Evolutionary conservation across 2,113 vertebrate species (phyloP).

Genomic region (Bos taurus): ARS-UCD2.0 NC_037334.1:97454001-97454500

Average conservation of each 20-base stretch:
- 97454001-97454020: not conserved
- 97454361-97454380: not conserved
- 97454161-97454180: not conserved
- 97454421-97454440: not conserved
- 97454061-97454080: not conserved
- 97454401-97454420: not conserved
- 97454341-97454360: not conserved
- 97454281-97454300: not conserved
- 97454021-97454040: not conserved
- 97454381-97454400: not conserved
- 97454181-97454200: not conserved
- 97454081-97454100: not conserved
- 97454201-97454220: not conserved
- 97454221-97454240: not conserved
- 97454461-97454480: not conserved
- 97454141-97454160: not conserved
- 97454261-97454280: not conserved
- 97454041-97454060: not conserved
- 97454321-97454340: not conserved
- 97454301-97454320: not conserved
- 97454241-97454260: not conserved
- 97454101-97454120: not conserved
- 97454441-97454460: not conserved
- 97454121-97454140: not conserved
- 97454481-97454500: not conserved